phyloP scores from a whole-genome alignment of 2,113 vertebrate species.

The Catharus minimus region DNA sequence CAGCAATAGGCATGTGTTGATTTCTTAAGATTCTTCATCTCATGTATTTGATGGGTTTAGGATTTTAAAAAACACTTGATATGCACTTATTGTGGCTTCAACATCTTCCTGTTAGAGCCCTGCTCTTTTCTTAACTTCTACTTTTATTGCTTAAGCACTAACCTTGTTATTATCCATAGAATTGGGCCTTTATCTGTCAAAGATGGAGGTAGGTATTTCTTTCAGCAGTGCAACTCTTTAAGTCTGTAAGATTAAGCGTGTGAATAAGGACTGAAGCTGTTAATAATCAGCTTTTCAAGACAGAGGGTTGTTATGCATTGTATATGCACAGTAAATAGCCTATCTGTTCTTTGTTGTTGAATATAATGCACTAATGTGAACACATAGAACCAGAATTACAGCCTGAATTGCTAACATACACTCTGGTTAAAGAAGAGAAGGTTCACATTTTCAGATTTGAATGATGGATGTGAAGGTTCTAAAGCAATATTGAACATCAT shows the following conservation, averaged over 20 bases:
- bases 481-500: neutral
- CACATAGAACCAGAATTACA: neutral
- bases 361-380: neutral
- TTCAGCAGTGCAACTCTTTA: neutral
- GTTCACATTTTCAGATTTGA: neutral
- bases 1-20: neutral
- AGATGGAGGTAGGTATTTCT: neutral
- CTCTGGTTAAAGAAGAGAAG: neutral
- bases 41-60: neutral
- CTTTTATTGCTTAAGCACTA: neutral
- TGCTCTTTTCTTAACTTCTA: neutral
- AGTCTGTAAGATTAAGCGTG: neutral
- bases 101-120: neutral
- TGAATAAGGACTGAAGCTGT: neutral
- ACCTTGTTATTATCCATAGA: neutral
- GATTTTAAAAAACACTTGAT: neutral
- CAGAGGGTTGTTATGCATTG: neutral
- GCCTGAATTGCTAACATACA: neutral
- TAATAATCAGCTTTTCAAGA: constrained; percentile 2
- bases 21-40: neutral
- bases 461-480: neutral
- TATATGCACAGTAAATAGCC: constrained; percentile 11
- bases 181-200: neutral
- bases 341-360: neutral
- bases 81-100: neutral